phyloP scores from a whole-genome alignment of 2,888 invertebrate genomes.

The Caprella mutica region DNA sequence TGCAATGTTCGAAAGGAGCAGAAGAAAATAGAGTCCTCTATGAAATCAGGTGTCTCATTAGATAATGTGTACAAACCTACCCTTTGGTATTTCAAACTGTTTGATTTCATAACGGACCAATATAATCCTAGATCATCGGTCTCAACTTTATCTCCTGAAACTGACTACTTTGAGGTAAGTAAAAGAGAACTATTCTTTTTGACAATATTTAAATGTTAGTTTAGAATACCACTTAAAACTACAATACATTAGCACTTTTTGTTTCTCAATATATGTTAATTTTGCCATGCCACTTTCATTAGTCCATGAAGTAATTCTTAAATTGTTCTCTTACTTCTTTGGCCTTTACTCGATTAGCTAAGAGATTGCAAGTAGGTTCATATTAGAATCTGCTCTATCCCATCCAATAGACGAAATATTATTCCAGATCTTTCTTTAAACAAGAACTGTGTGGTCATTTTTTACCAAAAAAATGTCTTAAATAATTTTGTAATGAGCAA shows the following conservation, averaged over 20 bases:
- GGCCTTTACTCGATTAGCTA: background rate
- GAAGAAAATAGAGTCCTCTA: background rate
- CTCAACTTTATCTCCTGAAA: background rate
- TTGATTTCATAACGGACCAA: slow-evolving; percentile 1
- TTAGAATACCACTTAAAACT: background rate
- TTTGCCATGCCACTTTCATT: background rate
- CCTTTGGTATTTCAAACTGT: background rate
- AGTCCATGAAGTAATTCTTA: background rate
- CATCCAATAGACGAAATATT: background rate
- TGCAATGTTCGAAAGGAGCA: slow-evolving; percentile 3
- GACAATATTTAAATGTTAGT: background rate
- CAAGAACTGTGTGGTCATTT: too few species aligned
- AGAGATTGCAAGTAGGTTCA: background rate
- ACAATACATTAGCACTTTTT: background rate
- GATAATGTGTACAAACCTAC: slow-evolving; percentile 5
- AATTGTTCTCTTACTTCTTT: background rate
- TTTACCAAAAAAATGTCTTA: background rate
- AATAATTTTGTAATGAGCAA: slow-evolving; percentile 4
- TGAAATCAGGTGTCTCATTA: background rate
- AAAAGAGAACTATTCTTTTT: background rate
- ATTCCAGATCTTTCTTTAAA: background rate
- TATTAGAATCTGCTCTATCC: background rate
- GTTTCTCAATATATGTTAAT: background rate
- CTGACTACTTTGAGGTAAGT: background rate
- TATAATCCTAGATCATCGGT: slow-evolving; percentile 1